Conservation (phyloP, 2,113 vertebrate genomes). For the Clarias gariepinus region DNA sequence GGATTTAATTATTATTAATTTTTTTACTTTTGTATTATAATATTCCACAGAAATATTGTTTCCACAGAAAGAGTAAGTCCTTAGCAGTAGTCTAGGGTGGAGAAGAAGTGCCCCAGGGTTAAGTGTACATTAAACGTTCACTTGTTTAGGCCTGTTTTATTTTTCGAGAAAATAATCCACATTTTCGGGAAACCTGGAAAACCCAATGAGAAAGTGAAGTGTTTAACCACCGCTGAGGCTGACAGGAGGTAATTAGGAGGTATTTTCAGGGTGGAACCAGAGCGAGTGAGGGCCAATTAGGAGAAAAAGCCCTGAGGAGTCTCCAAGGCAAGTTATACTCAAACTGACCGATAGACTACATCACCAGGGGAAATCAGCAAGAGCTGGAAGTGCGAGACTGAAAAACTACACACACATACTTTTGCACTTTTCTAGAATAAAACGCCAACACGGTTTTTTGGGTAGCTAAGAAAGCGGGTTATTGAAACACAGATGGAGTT, state of each 20-base stretch:
- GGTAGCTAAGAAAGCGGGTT: not conserved
- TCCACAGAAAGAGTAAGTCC: not conserved
- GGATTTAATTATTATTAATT: too few species aligned
- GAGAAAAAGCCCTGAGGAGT: not conserved
- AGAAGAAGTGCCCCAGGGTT: not conserved
- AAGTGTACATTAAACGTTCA: not conserved
- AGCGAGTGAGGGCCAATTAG: slow-evolving; percentile 13
- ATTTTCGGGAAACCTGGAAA: not conserved
- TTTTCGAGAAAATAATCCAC: not conserved
- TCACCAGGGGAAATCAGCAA: slow-evolving; percentile 3
- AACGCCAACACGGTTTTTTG: not conserved
- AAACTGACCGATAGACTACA: slow-evolving; percentile 3
- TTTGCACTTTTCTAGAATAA: not conserved
- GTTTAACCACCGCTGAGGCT: not conserved
- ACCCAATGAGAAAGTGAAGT: not conserved
- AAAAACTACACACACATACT: not conserved
- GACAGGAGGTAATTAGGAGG: slow-evolving; percentile 21
- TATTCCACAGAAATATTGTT: not conserved
- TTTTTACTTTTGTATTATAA: not conserved
- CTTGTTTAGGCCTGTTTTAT: not conserved
- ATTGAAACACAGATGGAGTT: slow-evolving; percentile 27
- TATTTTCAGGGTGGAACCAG: slow-evolving; percentile 19
- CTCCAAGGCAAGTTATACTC: not conserved
- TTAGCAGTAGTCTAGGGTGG: not conserved
- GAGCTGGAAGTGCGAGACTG: not conserved